Conservation (phyloP, 2,113 vertebrate species). For the Nothoprocta pentlandii region DNA sequence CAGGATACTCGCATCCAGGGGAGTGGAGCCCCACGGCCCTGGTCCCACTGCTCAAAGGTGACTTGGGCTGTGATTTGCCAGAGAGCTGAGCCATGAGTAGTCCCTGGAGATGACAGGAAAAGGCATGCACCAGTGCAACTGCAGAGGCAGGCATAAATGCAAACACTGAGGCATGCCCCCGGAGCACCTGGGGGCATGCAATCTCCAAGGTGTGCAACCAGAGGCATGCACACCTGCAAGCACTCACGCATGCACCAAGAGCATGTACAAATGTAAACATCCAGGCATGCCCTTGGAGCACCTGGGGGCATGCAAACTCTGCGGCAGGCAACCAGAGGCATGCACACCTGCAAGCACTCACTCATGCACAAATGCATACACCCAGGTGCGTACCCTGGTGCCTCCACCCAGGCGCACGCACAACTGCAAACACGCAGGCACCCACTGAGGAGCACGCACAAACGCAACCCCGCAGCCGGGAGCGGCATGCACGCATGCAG, state of each 20-base stretch:
- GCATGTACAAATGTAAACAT: neutral
- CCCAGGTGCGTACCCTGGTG: too few relatives aligned
- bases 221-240: too few relatives aligned
- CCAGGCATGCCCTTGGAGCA: neutral
- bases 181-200: too few relatives aligned
- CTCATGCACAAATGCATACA: too few relatives aligned
- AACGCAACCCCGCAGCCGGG: too few relatives aligned
- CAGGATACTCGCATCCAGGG: neutral
- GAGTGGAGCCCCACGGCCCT: accelerated
- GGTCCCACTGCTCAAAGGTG: neutral
- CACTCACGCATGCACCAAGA: too few relatives aligned
- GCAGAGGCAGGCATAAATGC: neutral
- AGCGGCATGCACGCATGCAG: too few relatives aligned
- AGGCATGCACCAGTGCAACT: accelerated
- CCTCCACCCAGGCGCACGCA: too few relatives aligned
- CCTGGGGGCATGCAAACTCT: too few relatives aligned
- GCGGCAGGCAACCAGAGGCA: neutral
- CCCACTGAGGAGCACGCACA: too few relatives aligned
- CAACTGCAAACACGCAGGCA: too few relatives aligned
- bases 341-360: neutral
- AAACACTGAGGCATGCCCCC: neutral
- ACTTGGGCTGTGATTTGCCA: accelerated
- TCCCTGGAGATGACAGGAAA: neutral
- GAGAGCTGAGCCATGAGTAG: neutral
- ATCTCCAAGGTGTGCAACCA: neutral